phyloP scores from a whole-genome alignment of 2,113 vertebrate species.

The Dicrurus megarhynchus region DNA sequence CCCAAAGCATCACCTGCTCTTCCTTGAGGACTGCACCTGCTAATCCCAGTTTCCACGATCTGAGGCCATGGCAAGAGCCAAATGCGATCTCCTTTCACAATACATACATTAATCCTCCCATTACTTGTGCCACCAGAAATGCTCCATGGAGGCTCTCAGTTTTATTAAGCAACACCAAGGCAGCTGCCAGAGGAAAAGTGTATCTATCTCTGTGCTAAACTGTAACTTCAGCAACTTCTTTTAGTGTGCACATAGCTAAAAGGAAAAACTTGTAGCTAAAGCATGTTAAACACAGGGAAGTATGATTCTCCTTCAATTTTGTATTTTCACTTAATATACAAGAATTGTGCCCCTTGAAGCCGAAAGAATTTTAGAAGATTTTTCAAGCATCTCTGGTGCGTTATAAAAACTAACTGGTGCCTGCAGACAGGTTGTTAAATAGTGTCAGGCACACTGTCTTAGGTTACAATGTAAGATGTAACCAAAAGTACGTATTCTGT shows the following conservation, averaged over 20 bases:
- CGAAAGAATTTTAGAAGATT: neutral
- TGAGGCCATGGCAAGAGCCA: neutral
- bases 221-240: neutral
- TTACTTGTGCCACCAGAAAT: neutral
- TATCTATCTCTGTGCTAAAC: neutral
- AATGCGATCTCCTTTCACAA: neutral
- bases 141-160: neutral
- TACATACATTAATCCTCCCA: fast-evolving
- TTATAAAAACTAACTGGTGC: neutral
- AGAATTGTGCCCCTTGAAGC: neutral
- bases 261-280: neutral
- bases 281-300: neutral
- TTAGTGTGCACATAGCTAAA: neutral
- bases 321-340: neutral
- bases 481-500: no score
- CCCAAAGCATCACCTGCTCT: neutral
- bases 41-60: neutral
- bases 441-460: neutral
- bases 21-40: neutral
- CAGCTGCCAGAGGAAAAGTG: neutral
- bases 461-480: no score
- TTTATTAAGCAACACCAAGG: neutral
- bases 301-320: neutral
- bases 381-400: neutral
- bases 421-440: neutral